Evolutionary conservation across 2,113 vertebrate genomes (phyloP).

Genomic region (rat (Rattus norvegicus)): DNA sequence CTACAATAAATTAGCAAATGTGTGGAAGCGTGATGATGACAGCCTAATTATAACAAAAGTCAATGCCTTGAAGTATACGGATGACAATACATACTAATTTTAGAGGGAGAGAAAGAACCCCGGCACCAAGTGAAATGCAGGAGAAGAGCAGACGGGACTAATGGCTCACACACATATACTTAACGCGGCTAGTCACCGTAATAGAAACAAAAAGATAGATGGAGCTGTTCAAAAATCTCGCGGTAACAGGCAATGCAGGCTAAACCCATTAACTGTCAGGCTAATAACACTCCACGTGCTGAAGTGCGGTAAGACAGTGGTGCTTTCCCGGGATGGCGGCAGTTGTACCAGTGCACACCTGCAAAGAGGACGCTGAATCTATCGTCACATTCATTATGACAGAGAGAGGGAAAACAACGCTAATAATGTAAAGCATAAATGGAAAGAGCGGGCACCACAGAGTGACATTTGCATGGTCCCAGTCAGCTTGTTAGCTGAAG

Average conservation of each 20-base stretch:
- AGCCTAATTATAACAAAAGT: conserved; percentile 93
- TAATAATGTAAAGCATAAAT: conserved; percentile 92
- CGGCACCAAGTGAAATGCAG: conserved; percentile 85
- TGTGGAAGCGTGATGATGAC: conserved; percentile 89
- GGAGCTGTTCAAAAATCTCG: conserved; percentile 88
- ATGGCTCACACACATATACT: conserved; percentile 89
- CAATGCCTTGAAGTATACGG: conserved; percentile 88
- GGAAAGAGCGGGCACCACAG: conserved; percentile 93
- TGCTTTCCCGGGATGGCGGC: conserved; percentile 84
- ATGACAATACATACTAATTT: conserved; percentile 92
- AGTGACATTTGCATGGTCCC: conserved; percentile 96
- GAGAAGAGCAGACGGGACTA: conserved; percentile 88
- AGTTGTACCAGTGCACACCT: conserved; percentile 87
- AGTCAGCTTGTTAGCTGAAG: conserved; percentile 99
- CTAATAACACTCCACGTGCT: conserved; percentile 90
- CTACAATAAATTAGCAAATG: conserved; percentile 91
- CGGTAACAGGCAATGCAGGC: conserved; percentile 88
- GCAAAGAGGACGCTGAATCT: conserved; percentile 88
- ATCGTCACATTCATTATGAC: conserved; percentile 86
- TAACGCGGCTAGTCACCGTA: conserved; percentile 90
- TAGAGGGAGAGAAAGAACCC: conserved; percentile 81
- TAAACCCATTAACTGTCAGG: conserved; percentile 90
- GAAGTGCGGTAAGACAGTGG: conserved; percentile 86
- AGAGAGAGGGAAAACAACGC: conserved; percentile 89
- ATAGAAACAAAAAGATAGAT: conserved; percentile 92